Base-by-base conservation (phyloP, 1,140 invertebrate genomes). In the Cydia amplana region DNA sequence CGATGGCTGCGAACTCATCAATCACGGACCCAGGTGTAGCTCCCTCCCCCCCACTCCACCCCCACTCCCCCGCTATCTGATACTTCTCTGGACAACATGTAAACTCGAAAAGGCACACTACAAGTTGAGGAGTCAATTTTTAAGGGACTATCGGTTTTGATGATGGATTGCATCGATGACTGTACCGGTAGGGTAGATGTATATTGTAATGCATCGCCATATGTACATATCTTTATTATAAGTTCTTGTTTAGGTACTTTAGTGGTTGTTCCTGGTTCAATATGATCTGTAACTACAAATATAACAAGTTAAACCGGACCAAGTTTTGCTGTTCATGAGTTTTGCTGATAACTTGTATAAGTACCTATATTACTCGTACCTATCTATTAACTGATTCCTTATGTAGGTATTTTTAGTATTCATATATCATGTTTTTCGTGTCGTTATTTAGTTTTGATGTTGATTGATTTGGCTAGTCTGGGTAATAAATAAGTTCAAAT, bases 11-110 rank as follows among this genome's bases (percentile, higher is more conserved):
- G 40, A 46, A 72, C 79, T 88, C 87, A 90, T 90, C 87, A 87
- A 90, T 90, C 88, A 88, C 78, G 74, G 84, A 80, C 84, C 79
- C 88, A 90, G 88, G 88, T 90, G 88, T 80, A 73, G 46, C 64
- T 67, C 28, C 40, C 20, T 46, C 25, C 43, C n/a, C 60, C 28
- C 51, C 73, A 2, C 28, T 32, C 4, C 20, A 60, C 55, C 75
- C 77, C 78, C 78, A 63, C 75, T 28, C 36, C 73, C n/a, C 55
- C 78, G 73, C 9, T 76, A 43, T 73, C 78, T 77, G 76, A 70
- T 74, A 63, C 78, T 75, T 76, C 76, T 67, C 77, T 78, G 72
- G 73, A 77, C 75, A 79, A 77, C 72, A 77, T 78, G 72, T 77
- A 79, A 77, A 82, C 74, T 85, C 78, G 51, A 78, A 81, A 80